Conservation (phyloP, 2,113 vertebrate species). For the Origma solitaria region DNA sequence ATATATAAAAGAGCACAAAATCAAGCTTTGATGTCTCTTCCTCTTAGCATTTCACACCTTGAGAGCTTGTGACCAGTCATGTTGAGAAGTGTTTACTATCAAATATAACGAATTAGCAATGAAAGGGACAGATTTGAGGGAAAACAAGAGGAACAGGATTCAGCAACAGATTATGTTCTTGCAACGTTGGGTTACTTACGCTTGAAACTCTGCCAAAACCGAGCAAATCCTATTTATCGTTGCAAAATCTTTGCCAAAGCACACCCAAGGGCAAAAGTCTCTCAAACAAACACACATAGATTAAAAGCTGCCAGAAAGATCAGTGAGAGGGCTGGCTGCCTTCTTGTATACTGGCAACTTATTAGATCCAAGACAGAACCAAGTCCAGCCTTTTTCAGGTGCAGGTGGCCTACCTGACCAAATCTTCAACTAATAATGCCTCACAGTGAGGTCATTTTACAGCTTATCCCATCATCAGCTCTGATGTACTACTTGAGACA, state of each 20-base stretch:
- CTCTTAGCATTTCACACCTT: slow-evolving; percentile 7
- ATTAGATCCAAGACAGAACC: neutral
- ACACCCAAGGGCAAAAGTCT: slow-evolving; percentile 31
- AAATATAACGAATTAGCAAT: neutral
- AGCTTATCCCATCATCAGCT: neutral
- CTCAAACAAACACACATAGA: neutral
- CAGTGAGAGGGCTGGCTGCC: neutral
- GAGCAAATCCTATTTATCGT: slow-evolving; percentile 14
- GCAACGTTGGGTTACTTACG: neutral
- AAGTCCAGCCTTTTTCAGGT: neutral
- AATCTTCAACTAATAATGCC: neutral
- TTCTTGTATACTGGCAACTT: neutral
- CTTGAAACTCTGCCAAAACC: slow-evolving; percentile 34
- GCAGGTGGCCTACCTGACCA: neutral
- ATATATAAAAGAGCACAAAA: neutral
- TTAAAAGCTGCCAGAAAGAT: slow-evolving; percentile 22
- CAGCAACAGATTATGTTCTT: slow-evolving; percentile 1
- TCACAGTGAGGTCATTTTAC: neutral
- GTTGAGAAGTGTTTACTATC: slow-evolving; percentile 15
- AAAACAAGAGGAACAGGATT: slow-evolving; percentile 4
- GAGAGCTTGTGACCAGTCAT: neutral
- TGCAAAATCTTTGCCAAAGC: slow-evolving; percentile 48
- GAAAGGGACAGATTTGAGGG: neutral
- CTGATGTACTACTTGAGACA: neutral
- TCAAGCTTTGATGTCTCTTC: neutral